A percentile compares a stretch with the other conserved stretches of the same genome.
phyloP scores from a whole-genome alignment of 2,113 vertebrate species.

The Rhabdomys dilectus region DNA sequence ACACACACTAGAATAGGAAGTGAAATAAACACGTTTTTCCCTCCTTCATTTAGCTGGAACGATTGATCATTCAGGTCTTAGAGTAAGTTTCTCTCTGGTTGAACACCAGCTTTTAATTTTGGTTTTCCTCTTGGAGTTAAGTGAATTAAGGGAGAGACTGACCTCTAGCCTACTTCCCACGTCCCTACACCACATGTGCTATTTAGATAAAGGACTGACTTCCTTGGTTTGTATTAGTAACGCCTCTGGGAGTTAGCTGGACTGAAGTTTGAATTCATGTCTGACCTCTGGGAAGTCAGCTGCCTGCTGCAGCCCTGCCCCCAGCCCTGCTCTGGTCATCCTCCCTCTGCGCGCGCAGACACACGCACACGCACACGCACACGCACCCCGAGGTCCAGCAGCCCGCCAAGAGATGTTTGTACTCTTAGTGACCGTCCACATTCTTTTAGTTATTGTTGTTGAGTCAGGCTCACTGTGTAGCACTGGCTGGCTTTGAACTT shows the following conservation, averaged over 20 bases:
- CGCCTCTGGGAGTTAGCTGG: background rate
- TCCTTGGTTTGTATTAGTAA: slow-evolving; percentile 13
- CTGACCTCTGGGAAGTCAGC: background rate
- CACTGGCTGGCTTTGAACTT: background rate
- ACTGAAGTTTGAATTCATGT: background rate
- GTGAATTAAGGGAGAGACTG: background rate
- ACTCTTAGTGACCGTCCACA: background rate
- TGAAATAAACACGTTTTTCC: background rate
- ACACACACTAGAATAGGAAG: background rate
- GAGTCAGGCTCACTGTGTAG: background rate
- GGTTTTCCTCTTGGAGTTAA: background rate
- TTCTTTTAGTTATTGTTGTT: background rate
- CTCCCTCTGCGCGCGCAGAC: too few relatives aligned
- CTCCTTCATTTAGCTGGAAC: background rate
- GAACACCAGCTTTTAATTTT: background rate
- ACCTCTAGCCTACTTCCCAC: background rate
- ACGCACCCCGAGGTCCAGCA: background rate
- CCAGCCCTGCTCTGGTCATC: background rate
- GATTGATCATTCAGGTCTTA: background rate
- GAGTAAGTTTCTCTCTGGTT: background rate
- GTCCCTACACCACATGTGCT: background rate
- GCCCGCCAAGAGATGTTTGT: background rate
- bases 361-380: too few relatives aligned
- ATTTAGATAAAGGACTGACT: background rate
- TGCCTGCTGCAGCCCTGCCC: background rate